Evolutionary conservation across 2,888 invertebrate species (phyloP), one percentile per base, ranked within the genome.

Genomic region (Morpho helenor): DNA sequence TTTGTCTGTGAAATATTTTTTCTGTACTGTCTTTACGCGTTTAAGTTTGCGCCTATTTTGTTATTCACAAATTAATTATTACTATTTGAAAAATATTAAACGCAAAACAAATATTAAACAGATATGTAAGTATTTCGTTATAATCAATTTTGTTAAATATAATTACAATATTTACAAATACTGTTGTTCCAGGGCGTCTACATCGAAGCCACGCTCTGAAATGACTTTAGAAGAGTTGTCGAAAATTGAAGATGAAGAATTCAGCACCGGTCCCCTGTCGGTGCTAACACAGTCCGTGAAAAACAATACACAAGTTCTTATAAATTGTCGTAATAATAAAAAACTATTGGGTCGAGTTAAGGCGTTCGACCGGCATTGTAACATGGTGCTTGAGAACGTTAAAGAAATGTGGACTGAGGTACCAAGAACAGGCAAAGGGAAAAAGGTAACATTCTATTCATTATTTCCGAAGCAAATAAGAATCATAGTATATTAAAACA

Each of bases 371-470:
- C 94, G 97, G 69, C 99, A 99, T 82, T 99, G 99, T 85, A 99
- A 99, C 84, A 99, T 99, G 99, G 99, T 99, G 0, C 87, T 99
- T 69, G 99, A 99, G 88, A 98, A 99, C 81, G 99, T 99, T 0
- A 99, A 99, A 78, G 99, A 99, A 91, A 99, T 99, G 98, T 99
- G 99, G 99, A 99, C 98, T 0, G 99, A 99, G 91, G 93, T 97
- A 51, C 99, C 99, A 2, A 94, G 98, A 69, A 96, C 98, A 39
- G 99, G 99, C 40, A 99, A 99, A 91, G 99, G 99, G 60, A 97
- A 97, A 77, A 98, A 98, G 91, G 96, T 94, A 84, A 60, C n/a
- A n/a, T n/a, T n/a, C 16, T 5, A 31, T 31, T 31, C 31, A 31
- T 31, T 31, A 1, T 31, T 31, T 0, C 31, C 31, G 5, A 1